Base-by-base conservation (phyloP, 2,797 vertebrate genomes). In the Mormyrus hasselquistii region DNA sequence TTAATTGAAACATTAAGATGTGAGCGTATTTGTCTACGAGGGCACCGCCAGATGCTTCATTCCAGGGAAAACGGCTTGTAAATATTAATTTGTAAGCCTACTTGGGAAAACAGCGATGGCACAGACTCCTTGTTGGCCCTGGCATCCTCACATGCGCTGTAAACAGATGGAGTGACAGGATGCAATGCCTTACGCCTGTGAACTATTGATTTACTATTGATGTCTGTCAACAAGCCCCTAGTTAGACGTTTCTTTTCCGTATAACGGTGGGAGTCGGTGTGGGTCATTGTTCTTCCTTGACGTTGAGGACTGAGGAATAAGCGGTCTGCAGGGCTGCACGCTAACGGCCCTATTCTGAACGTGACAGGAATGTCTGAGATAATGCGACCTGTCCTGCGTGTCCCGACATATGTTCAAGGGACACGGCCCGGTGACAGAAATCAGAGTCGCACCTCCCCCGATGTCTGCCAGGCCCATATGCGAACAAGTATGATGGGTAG, bases 1-100 rank as follows among this genome's bases (percentile, higher is more conserved):
- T 93, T 96, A 96, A 96, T 96, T 96, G 95, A 96, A 96, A 96
- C 96, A 96, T 95, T 92, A 96, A 96, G 94, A 96, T 93, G 93
- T 95, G 93, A 94, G 92, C 91, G 93, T 95, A 93, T 95, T 95
- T 95, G 94, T 95, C 92, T 92, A 89, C 91, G 87, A 91, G 91
- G 93, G 92, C 93, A 92, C 88, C 90, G 92, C 91, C 92, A 91
- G 91, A 93, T 92, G 93, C 94, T 90, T 91, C 89, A 82, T 92
- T 93, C 91, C 91, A 88, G 87, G 90, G 91, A 89, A 86, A 79
- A 38, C 76, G 89, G 44, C 87, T 89, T 89, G 90, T 90, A 94
- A 92, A 92, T 90, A 92, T 82, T 65, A 91, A 89, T 93, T 91
- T 91, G 89, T 90, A 91, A 86, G 90, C 91, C 90, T 92, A 88